A percentile compares a stretch with the other conserved stretches of the same genome.
Evolutionary conservation across 2,888 invertebrate genomes (phyloP).

Genomic region (Xestia rhomboidea): DNA sequence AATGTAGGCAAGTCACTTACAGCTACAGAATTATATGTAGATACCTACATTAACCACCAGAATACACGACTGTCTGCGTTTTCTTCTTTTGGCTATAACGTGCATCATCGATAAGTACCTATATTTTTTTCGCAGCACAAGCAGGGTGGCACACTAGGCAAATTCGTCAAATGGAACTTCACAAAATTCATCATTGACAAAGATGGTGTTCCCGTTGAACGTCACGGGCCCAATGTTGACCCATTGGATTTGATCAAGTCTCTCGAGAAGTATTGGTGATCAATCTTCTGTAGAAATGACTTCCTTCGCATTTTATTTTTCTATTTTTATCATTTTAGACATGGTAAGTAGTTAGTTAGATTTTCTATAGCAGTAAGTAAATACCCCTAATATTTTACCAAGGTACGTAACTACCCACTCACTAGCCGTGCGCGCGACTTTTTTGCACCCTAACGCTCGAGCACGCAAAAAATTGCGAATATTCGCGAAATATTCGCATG

Average conservation of each 20-base stretch:
- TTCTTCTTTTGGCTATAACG: background rate
- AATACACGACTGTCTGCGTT: background rate
- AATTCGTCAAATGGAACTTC: slow-evolving; percentile 96
- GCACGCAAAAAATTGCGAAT: too few relatives aligned
- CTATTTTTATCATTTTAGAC: background rate
- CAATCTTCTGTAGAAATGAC: slow-evolving; percentile 2
- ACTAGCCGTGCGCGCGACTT: too few relatives aligned
- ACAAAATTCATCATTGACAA: slow-evolving; percentile 95
- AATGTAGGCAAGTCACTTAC: background rate
- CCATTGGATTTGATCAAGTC: slow-evolving; percentile 88
- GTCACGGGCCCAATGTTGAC: slow-evolving; percentile 92
- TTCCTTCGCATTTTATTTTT: slow-evolving; percentile 32
- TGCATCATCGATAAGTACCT: background rate
- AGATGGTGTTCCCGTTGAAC: slow-evolving; percentile 92
- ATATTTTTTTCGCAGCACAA: slow-evolving; percentile 79
- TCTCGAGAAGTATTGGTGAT: slow-evolving; percentile 91
- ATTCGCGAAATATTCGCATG: too few relatives aligned
- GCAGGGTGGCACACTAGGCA: slow-evolving; percentile 90
- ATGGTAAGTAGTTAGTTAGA: background rate
- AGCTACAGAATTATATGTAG: too few relatives aligned
- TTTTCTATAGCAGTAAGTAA: background rate
- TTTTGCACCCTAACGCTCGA: too few relatives aligned
- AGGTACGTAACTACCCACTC: too few relatives aligned
- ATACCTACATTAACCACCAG: too few relatives aligned
- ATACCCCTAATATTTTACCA: background rate